Conservation (phyloP, 1,140 invertebrate species). For the Ridgeia piscesae region DNA sequence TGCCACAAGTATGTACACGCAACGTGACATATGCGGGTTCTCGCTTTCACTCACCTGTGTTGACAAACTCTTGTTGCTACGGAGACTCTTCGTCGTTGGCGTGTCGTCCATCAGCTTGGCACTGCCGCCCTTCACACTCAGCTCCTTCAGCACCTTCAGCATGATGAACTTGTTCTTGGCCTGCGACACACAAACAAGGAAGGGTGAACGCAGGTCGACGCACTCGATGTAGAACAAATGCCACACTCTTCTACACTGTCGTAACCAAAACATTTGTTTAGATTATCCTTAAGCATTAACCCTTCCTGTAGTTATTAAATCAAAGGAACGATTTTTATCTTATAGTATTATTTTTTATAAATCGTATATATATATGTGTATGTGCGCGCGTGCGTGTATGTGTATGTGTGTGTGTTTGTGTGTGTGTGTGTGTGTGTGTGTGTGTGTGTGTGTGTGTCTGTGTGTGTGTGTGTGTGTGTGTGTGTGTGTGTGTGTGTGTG, state of each 20-base stretch:
- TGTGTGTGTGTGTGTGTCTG: too few relatives aligned
- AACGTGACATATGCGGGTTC: background rate
- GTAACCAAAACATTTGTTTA: slow-evolving; percentile 18
- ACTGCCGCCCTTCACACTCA: slow-evolving; percentile 38
- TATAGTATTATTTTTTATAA: too few relatives aligned
- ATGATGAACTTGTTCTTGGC: slow-evolving; percentile 56
- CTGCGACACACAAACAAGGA: slow-evolving; percentile 35
- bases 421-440: too few relatives aligned
- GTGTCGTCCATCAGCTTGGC: slow-evolving; percentile 30
- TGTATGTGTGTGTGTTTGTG: too few relatives aligned
- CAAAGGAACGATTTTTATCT: too few relatives aligned
- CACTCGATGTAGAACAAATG: background rate
- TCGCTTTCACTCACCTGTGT: slow-evolving; percentile 18
- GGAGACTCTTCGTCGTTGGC: slow-evolving; percentile 7
- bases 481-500: too few relatives aligned
- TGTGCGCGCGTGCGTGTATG: too few relatives aligned
- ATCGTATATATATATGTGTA: too few relatives aligned
- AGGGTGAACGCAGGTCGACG: background rate
- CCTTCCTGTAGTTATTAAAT: too few relatives aligned
- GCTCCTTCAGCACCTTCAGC: slow-evolving; percentile 53
- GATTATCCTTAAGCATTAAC: too few relatives aligned
- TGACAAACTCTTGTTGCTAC: slow-evolving; percentile 21
- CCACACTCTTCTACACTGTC: background rate
- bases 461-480: too few relatives aligned
- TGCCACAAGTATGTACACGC: too few relatives aligned